Evolutionary conservation across 2,797 vertebrate genomes (phyloP), one percentile per base, ranked within the genome.

Genomic region (Myotis myotis): DNA sequence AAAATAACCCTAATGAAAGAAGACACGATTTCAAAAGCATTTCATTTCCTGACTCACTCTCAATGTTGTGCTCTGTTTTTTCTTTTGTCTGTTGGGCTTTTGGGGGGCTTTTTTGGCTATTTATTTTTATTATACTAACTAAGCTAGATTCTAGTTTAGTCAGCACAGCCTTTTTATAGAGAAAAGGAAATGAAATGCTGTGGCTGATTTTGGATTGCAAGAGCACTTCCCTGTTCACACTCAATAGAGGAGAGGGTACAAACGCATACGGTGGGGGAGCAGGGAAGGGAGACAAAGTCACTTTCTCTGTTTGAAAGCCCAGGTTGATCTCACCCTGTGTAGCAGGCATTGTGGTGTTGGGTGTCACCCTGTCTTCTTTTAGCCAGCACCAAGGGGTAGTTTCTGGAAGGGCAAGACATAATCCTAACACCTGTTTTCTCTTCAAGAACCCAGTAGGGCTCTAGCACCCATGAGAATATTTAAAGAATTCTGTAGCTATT

Each of bases 401-500:
- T 70, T 78, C 68, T 36, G 6, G 78, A 91, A 66, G 17, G 82
- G 74, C 23, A 62, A 78, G 68, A 71, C 66, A 87, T 47, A 76
- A 62, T 28, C 82, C 68, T 76, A 62, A 82, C 89, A 55, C 20
- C 41, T 25, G 49, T 51, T 51, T 81, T 81, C 51, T n/a, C 47
- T 89, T 93, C 86, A 89, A 66, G 80, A 86, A 94, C 64, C 60
- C 82, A 75, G 57, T n/a, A 91, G 71, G 80, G 19, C 71, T 91
- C 81, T 30, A 44, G 30, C 10, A 33, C 86, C 91, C 82, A 19
- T 10, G 83, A 89, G 96, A 71, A 87, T 92, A 92, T 75, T 97
- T 94, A 88, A 81, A 57, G 38, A 49, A 84, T 92, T 93, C 94
- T 91, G 41, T 89, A 47, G 5, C 82, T 82, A 53, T 93, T 93